Evolutionary conservation across 2,888 invertebrate genomes (phyloP), one percentile per base, ranked within the genome.

Genomic region (Altica lythri): DNA sequence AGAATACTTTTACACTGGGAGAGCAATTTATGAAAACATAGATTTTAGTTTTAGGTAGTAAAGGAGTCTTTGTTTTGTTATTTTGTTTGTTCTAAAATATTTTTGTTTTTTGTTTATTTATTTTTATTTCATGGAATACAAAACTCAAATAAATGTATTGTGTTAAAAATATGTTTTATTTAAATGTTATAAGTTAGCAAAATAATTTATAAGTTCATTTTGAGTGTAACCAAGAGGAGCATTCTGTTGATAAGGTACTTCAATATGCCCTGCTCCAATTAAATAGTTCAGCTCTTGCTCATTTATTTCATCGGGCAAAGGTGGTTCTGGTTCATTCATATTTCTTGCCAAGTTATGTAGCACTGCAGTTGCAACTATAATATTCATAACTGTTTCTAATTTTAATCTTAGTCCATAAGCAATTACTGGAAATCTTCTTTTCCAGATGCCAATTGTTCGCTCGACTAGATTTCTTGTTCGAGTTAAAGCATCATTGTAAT

Each of bases 371-470:
- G 53, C 57, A 34, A 27, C 25, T 34, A 57, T 53, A 17, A 53
- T 40, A 17, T 25, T 18, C 35, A 50, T 19, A 38, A 46, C 44
- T 6, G 47, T 49, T 4, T 49, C 40, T 8, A 46, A 4, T 19
- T 40, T 57, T 16, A 45, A 14, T 25, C 57, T 8, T 4, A 45
- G 25, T 14, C 57, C 53, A 40, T 53, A 53, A 40, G 49, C 49
- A 18, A 57, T 22, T 18, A 53, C 50, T 8, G 57, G 57, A 44
- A 57, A 55, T 57, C 65, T 61, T 63, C 69, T 66, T 67, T 70
- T n/a, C n/a, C n/a, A n/a, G n/a, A n/a, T n/a, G n/a, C n/a, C n/a
- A n/a, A 71, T 46, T 34, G 46, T 19, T 38, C 49, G 27, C 19
- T 50, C 42, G 10, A 50, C 40, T 13, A 16, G 19, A 29, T 48